These are phyloP conservation scores for Odontesthes bonariensis DNA, from an alignment of 2,113 vertebrate species.

Conservation along the genomic window DNA sequence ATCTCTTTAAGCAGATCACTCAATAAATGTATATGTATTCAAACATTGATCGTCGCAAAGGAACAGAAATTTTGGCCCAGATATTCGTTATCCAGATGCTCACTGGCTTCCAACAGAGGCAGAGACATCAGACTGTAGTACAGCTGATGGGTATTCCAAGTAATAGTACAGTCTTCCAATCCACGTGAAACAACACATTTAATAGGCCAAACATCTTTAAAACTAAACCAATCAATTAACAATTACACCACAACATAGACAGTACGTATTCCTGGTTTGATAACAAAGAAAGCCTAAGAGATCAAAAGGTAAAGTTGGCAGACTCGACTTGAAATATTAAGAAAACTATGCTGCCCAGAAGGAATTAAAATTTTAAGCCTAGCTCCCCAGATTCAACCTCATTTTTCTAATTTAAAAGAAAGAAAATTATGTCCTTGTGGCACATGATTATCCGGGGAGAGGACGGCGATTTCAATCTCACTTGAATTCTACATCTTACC, in stretches of 20 bases:
- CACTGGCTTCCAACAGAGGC: too few relatives aligned
- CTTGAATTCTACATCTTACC: constrained; percentile 63
- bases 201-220: too few relatives aligned
- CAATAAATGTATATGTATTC: too few relatives aligned
- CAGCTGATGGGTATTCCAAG: too few relatives aligned
- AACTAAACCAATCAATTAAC: too few relatives aligned
- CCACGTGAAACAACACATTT: too few relatives aligned
- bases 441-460: constrained; percentile 52
- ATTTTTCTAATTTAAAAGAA: constrained; percentile 70
- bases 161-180: too few relatives aligned
- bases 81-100: too few relatives aligned
- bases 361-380: constrained; percentile 36
- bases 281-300: constrained; percentile 21
- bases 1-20: too few relatives aligned
- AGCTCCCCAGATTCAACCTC: constrained; percentile 40
- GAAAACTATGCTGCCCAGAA: constrained; percentile 55
- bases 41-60: too few relatives aligned
- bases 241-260: background rate
- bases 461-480: constrained; percentile 64
- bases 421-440: constrained; percentile 66
- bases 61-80: too few relatives aligned
- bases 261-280: background rate
- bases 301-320: constrained; percentile 39
- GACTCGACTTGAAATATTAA: constrained; percentile 47
- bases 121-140: too few relatives aligned